A percentile compares a stretch with the other conserved stretches of the same genome.
Evolutionary conservation across 2,797 vertebrate species (phyloP).

Genomic region (Nannoperca australis): DNA sequence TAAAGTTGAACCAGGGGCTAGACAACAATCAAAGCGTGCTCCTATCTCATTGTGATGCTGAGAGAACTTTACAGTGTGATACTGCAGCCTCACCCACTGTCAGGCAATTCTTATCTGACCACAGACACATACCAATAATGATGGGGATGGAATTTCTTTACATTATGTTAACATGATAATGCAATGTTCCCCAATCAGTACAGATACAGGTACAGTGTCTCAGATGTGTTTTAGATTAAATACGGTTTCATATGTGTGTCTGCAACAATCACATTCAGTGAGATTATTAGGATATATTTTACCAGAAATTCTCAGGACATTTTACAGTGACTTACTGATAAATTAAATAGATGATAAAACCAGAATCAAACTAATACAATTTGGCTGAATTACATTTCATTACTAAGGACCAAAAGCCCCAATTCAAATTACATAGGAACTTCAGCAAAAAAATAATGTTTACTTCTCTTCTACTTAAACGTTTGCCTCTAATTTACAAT

Average conservation of each 20-base stretch:
- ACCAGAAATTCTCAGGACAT: not conserved
- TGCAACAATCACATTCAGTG: not conserved
- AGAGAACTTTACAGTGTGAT: not conserved
- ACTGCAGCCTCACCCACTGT: not conserved
- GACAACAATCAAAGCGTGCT: constrained; percentile 73
- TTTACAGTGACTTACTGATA: not conserved
- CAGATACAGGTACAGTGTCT: not conserved
- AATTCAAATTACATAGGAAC: not conserved
- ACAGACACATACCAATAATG: not conserved
- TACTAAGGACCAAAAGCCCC: not conserved
- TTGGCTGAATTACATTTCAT: not conserved
- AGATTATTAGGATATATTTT: not conserved
- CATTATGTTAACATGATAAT: not conserved
- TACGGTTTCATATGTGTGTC: not conserved
- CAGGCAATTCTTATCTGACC: not conserved
- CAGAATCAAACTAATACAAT: not conserved
- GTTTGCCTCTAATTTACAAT: not conserved
- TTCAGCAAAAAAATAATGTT: too few relatives aligned
- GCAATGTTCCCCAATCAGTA: not conserved
- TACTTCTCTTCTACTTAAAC: too few relatives aligned
- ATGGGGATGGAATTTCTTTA: not conserved
- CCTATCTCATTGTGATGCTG: constrained; percentile 20
- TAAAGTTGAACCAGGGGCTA: constrained; percentile 70
- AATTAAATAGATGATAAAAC: not conserved
- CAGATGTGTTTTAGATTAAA: too few relatives aligned